Percentiles rank a stretch among this genome's conserved stretches.
Conservation (phyloP, 2,888 invertebrate species). For the Agriopis leucophaearia region DNA sequence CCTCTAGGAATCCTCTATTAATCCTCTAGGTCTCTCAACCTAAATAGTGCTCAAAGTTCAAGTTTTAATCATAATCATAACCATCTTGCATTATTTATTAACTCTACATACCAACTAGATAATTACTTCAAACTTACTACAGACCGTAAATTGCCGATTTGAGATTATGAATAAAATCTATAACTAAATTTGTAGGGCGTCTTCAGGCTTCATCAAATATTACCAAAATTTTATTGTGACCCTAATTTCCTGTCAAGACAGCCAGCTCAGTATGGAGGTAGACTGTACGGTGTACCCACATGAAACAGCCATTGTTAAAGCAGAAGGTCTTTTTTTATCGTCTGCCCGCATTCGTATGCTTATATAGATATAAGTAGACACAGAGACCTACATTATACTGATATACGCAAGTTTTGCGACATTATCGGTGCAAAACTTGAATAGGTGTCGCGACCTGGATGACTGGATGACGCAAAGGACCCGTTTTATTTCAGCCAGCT, state of each 20-base stretch:
- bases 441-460: constrained; percentile 55
- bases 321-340: constrained; percentile 64
- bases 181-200: neutral
- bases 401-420: constrained; percentile 29
- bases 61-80: too few relatives aligned
- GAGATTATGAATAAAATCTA: neutral
- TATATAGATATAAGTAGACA: constrained; percentile 11
- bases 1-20: too few relatives aligned
- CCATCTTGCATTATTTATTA: too few relatives aligned
- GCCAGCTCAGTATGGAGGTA: constrained; percentile 12
- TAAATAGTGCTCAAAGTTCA: too few relatives aligned
- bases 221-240: constrained; percentile 15
- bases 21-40: too few relatives aligned
- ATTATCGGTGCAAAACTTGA: constrained; percentile 31
- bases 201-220: neutral
- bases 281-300: constrained; percentile 40
- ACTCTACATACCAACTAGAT: too few relatives aligned
- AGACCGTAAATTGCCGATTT: neutral
- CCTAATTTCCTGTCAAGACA: constrained; percentile 23
- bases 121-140: too few relatives aligned
- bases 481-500: constrained; percentile 49
- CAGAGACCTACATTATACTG: constrained; percentile 14
- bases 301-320: constrained; percentile 65
- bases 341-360: constrained; percentile 50
- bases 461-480: constrained; percentile 63